Conservation (phyloP, 2,888 invertebrate genomes). For the Stegana nigrithorax region DNA sequence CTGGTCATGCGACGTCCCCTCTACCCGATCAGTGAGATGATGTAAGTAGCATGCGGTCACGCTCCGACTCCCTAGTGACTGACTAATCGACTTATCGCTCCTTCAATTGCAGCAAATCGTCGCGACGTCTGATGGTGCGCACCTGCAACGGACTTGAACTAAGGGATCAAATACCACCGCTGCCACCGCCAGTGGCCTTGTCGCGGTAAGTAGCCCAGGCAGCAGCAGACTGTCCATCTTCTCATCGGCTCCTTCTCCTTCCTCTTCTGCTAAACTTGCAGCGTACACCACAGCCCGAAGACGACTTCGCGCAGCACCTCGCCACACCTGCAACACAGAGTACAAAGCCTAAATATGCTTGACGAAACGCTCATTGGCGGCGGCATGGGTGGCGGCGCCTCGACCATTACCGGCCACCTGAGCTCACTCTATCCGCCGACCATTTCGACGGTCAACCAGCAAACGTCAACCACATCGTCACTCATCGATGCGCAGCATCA, state of each 20-base stretch:
- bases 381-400: slow-evolving; percentile 45
- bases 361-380: slow-evolving; percentile 54
- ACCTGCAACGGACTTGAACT: slow-evolving; percentile 83
- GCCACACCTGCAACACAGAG: slow-evolving; percentile 67
- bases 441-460: slow-evolving; percentile 63
- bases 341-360: slow-evolving; percentile 67
- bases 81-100: neutral
- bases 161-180: slow-evolving; percentile 73
- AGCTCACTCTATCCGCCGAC: slow-evolving; percentile 65
- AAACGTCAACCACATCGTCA: slow-evolving; percentile 67
- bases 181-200: slow-evolving; percentile 72
- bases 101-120: slow-evolving; percentile 60
- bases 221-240: neutral
- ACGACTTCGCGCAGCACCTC: slow-evolving; percentile 68
- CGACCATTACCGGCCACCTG: slow-evolving; percentile 61
- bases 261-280: no score
- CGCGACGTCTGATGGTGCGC: slow-evolving; percentile 78
- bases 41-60: slow-evolving; percentile 55
- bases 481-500: slow-evolving; percentile 65
- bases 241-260: neutral
- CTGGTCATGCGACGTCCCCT: slow-evolving; percentile 91
- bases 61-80: no score
- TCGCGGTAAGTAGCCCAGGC: slow-evolving; percentile 68
- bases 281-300: slow-evolving; percentile 69
- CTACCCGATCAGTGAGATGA: slow-evolving; percentile 70